phyloP scores from a whole-genome alignment of 2,888 invertebrate species.

The Bombyx huttoni region DNA sequence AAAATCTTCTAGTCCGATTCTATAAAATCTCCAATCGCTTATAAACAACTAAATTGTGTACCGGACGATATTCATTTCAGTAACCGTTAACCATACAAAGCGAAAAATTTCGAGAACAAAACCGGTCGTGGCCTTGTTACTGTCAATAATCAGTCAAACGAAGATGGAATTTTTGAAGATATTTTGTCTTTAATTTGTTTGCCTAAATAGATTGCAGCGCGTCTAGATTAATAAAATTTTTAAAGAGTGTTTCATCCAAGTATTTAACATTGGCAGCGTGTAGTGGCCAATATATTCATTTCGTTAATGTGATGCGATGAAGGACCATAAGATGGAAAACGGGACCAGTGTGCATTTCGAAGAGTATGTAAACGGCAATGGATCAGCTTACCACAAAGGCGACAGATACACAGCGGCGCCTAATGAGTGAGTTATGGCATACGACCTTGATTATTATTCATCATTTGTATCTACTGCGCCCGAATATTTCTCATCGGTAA shows the following conservation, averaged over 20 bases:
- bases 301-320: constrained; percentile 36
- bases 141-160: background rate
- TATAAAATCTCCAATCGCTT: too few relatives aligned
- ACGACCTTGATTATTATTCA: constrained; percentile 4
- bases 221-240: too few relatives aligned
- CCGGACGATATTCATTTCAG: background rate
- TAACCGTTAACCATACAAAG: background rate
- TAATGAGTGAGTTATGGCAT: constrained; percentile 50
- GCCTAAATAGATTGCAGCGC: too few relatives aligned
- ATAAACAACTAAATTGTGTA: background rate
- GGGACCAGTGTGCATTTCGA: constrained; percentile 23
- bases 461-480: background rate
- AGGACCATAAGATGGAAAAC: constrained; percentile 37
- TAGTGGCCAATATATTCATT: background rate
- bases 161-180: background rate
- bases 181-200: too few relatives aligned
- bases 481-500: background rate
- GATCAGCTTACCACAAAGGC: constrained; percentile 56
- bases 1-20: too few relatives aligned
- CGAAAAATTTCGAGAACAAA: background rate
- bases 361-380: constrained; percentile 25
- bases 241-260: too few relatives aligned
- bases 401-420: constrained; percentile 62
- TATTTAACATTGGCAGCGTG: too few relatives aligned
- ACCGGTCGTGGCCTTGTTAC: background rate